Base-by-base conservation (phyloP, 2,888 invertebrate species). In the Ceraclea dissimilis region DNA sequence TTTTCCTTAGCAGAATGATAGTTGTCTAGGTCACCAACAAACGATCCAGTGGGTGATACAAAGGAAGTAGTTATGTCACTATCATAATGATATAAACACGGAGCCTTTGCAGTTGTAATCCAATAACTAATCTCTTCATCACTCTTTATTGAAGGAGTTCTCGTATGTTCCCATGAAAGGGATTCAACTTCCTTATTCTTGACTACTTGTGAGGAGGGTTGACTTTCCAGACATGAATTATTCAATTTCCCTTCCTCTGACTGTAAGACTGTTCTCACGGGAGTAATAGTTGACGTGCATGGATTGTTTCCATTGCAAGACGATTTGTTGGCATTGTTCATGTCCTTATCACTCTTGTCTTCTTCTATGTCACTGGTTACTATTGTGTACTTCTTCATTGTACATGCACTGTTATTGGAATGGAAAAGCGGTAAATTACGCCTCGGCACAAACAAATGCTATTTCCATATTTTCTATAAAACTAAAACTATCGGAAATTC, bases 51-150 rank as follows among this genome's bases (percentile, higher is more conserved):
- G 49, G 21, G 17, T 49, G 49, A 22, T 13, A 16, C 31, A 2
- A 19, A 20, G 4, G 34, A 16, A 48, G 43, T 31, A 33, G 56
- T 33, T 8, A 49, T 34, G 26, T 22, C 39, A 8, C 16, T 39
- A 16, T 39, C 39, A 39, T 8, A 56, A 49, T 51, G 22, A 39
- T 57, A 60, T n/a, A 60, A 34, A 49, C 76, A 77, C 0, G 78
- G 77, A 13, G 77, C 74, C 65, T 74, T 67, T 61, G 73, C 73
- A 1, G 77, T 76, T 62, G 70, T 68, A 26, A 78, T 69, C 77
- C 77, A 78, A 63, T 70, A 76, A 1, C 71, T 66, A 67, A 78
- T 76, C 65, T 76, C 76, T 61, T 76, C 76, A 73, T 51, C 46
- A 16, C 44, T 49, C 33, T 58, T 58, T 2, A 56, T 39, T 11